Evolutionary conservation across 2,888 invertebrate species (phyloP), one percentile per base, ranked within the genome.

Genomic region (Andrena camellia): DNA sequence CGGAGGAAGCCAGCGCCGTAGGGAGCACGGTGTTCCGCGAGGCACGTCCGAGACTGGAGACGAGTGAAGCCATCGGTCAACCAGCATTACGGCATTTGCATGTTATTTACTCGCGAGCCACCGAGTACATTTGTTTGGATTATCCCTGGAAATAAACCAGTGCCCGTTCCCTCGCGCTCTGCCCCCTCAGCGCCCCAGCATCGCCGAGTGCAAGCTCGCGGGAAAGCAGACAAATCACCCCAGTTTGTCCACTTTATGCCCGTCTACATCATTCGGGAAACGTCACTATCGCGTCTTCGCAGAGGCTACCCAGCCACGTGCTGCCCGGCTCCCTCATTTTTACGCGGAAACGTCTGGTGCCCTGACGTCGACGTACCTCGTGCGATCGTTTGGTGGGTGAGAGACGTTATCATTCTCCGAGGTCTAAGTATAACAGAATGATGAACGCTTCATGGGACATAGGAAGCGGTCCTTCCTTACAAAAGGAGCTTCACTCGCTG

Each of bases 101-200:
- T 94, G 94, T 94, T 94, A 94, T 94, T 94, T 94, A 94, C 94
- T 93, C 92, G 91, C 92, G 91, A 92, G 92, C 92, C 91, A 91
- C 93, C 91, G 92, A 94, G 94, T 94, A 94, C 94, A 94, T 94
- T 94, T 94, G 94, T 94, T 94, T 94, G 94, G 94, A 94, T 94
- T 94, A 94, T 94, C 94, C 92, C 90, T 92, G 92, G 57, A 93
- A 93, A 94, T 93, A 94, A 94, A 93, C 92, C 93, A 92, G 91
- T 91, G 90, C 88, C 88, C 90, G 87, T 89, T 81, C 86, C 83
- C 72, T 73, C 77, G 67, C 85, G 57, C 23, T 78, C 85, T 85
- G 69, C 86, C 81, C 78, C 76, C 88, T 85, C 90, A 90, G 90
- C 89, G 83, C 81, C 84, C 72, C 72, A 67, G 64, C 86, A 78